Base-by-base conservation (phyloP, 2,888 invertebrate genomes). In the Dicycla oo region DNA sequence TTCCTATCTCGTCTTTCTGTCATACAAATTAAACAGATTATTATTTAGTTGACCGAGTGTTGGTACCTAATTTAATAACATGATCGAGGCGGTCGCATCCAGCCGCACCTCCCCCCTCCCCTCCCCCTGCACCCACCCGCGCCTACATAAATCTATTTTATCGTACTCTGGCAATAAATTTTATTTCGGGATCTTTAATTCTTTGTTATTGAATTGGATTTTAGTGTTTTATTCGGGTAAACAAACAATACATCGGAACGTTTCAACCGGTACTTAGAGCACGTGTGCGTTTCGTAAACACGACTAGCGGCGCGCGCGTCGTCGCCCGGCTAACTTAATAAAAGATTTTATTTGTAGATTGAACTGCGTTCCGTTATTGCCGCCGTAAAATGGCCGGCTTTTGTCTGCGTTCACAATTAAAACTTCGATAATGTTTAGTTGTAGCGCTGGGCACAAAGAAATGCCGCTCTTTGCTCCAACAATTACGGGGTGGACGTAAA, bases 111-210 rank as follows among this genome's bases (percentile, higher is more conserved):
- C 86, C 78, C 76, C 75, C 78, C 81, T 80, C 68, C 85, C 73
- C 80, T 84, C 81, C 68, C 85, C 73, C 80, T 84, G 60, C 84
- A 78, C 83, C 84, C 83, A 88, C 89, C 91, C 87, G 89, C 91
- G 87, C 93, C 90, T 93, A 94, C 95, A 95, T 96, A 96, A 96
- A 96, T 96, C 95, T 95, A 95, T 95, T 96, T 95, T 95, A 96
- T 95, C 95, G 96, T 94, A 94, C 93, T 88, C 91, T 88, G 91
- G 95, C 95, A 95, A 96, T 96, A 95, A 95, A 95, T 95, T 96
- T 95, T 96, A 96, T 96, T 96, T 96, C 93, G 94, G 95, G 96
- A 96, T 95, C 96, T 95, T 95, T 95, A 96, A 96, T 96, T 96
- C 95, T 96, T 96, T 96, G 95, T 96, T 96, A 95, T 96, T 95